Base-by-base conservation (phyloP, 2,888 invertebrate genomes). In the Athalia rosae region DNA sequence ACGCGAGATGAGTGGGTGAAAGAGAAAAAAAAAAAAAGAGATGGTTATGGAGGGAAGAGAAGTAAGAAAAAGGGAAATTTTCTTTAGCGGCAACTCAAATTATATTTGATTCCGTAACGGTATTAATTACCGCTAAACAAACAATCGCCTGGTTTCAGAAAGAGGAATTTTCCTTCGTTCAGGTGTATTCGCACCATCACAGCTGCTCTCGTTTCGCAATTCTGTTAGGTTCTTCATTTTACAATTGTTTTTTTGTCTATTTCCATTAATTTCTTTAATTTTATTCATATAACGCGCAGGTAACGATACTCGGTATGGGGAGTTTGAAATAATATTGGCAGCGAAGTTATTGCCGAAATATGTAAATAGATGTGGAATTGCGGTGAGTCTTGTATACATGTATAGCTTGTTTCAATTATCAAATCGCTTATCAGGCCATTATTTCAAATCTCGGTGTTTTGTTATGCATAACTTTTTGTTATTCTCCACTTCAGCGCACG, bases 331-430 rank as follows among this genome's bases (percentile, higher is more conserved):
- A 9, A 50, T 50, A 50, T 50, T 7, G 53, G n/a, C n/a, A 53
- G 7, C 53, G 9, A 11, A 53, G 6, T 11, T 11, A n/a, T n/a
- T 53, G 7, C n/a, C n/a, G 7, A 53, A n/a, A 53, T 53, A 53
- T 53, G 53, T 53, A n/a, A 9, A 53, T 53, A 53, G 53, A 79
- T 79, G 76, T 63, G 76, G 77, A 77, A 79, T 79, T 77, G 77
- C 76, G 77, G 77, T 76, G 76, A 77, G 71, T 69, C 79, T 77
- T 77, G n/a, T n/a, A 79, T 79, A 77, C 76, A 76, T 77, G 76
- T 71, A 73, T 79, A 78, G 67, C 48, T 78, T 56, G 43, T 66
- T 71, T 71, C 77, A 61, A 50, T 77, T 71, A 48, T 45, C 62
- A 53, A 77, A 48, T 53, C 59, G 41, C 41, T 59, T 47, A 76